Percentiles rank a stretch among this genome's conserved stretches.
Conservation (phyloP, 2,888 invertebrate genomes). For the Drosophila parthenogenetica region DNA sequence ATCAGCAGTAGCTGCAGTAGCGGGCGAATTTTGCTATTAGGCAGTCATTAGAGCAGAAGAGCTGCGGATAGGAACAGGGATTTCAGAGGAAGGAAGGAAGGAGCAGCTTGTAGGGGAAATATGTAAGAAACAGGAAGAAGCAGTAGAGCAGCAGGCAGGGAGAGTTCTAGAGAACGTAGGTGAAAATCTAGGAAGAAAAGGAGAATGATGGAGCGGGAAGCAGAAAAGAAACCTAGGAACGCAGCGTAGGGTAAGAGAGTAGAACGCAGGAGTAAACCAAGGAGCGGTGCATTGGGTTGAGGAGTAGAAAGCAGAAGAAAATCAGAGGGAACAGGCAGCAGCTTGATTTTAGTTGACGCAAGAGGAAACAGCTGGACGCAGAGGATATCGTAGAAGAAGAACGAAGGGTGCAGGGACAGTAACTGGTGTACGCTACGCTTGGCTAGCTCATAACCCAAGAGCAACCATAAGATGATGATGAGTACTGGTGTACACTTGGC, state of each 20-base stretch:
- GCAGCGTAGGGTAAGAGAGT: no score
- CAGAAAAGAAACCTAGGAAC: no score
- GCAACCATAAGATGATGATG: slow-evolving; percentile 23
- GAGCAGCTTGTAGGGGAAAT: neutral
- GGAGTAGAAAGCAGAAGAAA: no score
- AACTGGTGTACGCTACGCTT: slow-evolving; percentile 46
- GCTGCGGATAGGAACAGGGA: slow-evolving; percentile 12
- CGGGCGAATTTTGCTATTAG: slow-evolving; percentile 78
- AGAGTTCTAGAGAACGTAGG: neutral
- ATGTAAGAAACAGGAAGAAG: neutral
- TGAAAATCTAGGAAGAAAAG: no score
- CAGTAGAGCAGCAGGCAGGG: neutral
- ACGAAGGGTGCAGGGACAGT: neutral
- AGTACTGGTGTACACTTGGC: slow-evolving; percentile 38
- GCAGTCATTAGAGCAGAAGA: slow-evolving; percentile 78
- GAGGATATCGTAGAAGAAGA: no score
- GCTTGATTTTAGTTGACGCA: no score
- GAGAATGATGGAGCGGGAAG: no score
- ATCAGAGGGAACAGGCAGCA: no score
- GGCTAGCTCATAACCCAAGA: slow-evolving; percentile 58
- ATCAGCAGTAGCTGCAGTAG: slow-evolving; percentile 12
- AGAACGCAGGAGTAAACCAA: no score
- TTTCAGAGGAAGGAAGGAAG: no score
- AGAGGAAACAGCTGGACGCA: no score
- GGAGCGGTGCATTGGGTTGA: no score